Evolutionary conservation across 2,888 invertebrate genomes (phyloP), one percentile per base, ranked within the genome.

Genomic region (Ennomos fuscantarius): DNA sequence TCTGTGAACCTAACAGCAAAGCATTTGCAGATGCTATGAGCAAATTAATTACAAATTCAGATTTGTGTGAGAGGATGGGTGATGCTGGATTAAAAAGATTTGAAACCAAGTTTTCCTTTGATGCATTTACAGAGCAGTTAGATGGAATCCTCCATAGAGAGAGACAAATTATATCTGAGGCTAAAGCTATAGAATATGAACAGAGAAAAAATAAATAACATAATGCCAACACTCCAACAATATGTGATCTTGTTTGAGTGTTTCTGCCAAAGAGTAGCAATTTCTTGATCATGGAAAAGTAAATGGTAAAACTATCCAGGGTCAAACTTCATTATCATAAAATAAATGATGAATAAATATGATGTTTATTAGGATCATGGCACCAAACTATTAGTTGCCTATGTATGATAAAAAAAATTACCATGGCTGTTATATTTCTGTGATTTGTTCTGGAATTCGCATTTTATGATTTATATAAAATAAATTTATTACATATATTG

Each of bases 21-120:
- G 93, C 94, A 51, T 97, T 99, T 93, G 95, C 97, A 0, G 91
- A 93, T 36, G 96, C 96, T 32, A 97, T 99, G 95, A 78, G 79
- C 53, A 93, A 93, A 65, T 88, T 97, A 54, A 91, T 97, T 10
- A 80, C 93, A 8, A 94, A 95, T 72, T 93, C 94, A 34, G 89
- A 93, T 12, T 73, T 95, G 32, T 92, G 93, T 9, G 84, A 93
- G 10, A 93, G 93, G 65, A 94, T 99, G 89, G 99, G 99, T 1
- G 89, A 93, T 55, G 94, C 94, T 65, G 98, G 98, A 0, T 93
- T 93, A 58, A 93, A 95, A 68, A 93, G 96, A 66, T 96, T 98
- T 67, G 93, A 95, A 51, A 93, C 95, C 1, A 94, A 94, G 66
- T 99, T 99, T 84, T 98, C 98, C 0, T 97, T 97, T 82, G 93